These are phyloP conservation scores for Pterostichus madidus DNA, from an alignment of 2,888 invertebrate genomes.

Conservation along the genomic window DNA sequence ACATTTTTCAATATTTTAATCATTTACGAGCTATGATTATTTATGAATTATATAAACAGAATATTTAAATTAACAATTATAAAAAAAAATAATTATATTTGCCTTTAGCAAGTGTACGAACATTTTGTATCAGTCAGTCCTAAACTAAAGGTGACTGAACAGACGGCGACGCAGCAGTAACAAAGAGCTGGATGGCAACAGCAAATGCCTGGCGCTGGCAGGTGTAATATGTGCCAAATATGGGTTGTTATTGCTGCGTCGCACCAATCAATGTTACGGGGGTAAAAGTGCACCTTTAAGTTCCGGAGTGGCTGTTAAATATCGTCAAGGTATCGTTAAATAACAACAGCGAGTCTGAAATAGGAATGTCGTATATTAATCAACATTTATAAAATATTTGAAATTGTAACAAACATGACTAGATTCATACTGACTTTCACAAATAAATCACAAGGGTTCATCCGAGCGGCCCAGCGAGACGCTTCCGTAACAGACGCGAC, in stretches of 20 bases:
- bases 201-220: not conserved
- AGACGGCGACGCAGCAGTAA: conserved; percentile 32
- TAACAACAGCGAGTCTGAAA: conserved; percentile 72
- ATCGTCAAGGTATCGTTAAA: conserved; percentile 59
- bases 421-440: conserved; percentile 79
- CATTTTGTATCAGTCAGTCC: conserved; percentile 48
- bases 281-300: conserved; percentile 26
- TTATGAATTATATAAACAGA: conserved; percentile 58
- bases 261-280: not conserved
- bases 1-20: conserved; percentile 60
- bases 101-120: conserved; percentile 56
- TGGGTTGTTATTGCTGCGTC: not conserved
- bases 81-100: conserved; percentile 56
- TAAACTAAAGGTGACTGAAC: conserved; percentile 29
- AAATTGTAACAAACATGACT: conserved; percentile 80
- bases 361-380: conserved; percentile 80
- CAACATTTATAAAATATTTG: conserved; percentile 80
- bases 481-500: conserved; percentile 58
- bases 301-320: conserved; percentile 41
- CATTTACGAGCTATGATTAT: conserved; percentile 60
- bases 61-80: conserved; percentile 53
- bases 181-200: not conserved
- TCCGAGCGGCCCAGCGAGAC: conserved; percentile 63
- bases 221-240: not conserved
- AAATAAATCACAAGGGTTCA: conserved; percentile 76